Base-by-base conservation (phyloP, 2,888 invertebrate species). In the Oligia latruncula region DNA sequence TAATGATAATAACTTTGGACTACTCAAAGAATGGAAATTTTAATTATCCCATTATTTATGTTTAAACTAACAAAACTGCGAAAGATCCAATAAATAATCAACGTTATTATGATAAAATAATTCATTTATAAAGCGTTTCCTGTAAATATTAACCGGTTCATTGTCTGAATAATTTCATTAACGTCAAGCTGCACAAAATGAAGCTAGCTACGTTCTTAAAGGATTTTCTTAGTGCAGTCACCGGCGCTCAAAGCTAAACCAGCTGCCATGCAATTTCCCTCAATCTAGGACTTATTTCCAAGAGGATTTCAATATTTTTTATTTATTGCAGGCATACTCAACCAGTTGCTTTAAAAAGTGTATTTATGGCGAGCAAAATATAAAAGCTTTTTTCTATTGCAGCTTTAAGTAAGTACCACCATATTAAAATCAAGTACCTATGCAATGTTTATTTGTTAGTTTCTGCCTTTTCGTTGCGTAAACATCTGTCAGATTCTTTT, bases 221-320 rank as follows among this genome's bases (percentile, higher is more conserved):
- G 13, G 46, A 49, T 58, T 70, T 82, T 46, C 62, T 68, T 52
- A 15, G 82, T n/a, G 17, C 29, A 15, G 40, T 17, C 55, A 1
- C 23, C 6, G 17, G 49, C 11, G 17, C 17, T 66, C 66, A 67
- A 35, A 46, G 40, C 49, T 29, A 23, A 66, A 52, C 9, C 15
- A 2, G 58, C 29, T 35, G 65, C 11, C 13, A 58, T 58, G 64
- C 49, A 58, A 49, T 46, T 62, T 46, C 35, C 35, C 17, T 74
- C 43, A 23, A 66, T 46, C 11, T 17, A 62, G 8, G 35, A 75
- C 17, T 80, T 55, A 49, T 55, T 75, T 49, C 23, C 13, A 49
- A 82, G 46, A 58, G 23, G 1, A 76, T 43, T 70, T 13, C 4
- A 20, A 68, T 64, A 17, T 23, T 15, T 4, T 17, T 17, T 68